Conservation (phyloP, 1,140 invertebrate species). For the Drosophila elegans region DNA sequence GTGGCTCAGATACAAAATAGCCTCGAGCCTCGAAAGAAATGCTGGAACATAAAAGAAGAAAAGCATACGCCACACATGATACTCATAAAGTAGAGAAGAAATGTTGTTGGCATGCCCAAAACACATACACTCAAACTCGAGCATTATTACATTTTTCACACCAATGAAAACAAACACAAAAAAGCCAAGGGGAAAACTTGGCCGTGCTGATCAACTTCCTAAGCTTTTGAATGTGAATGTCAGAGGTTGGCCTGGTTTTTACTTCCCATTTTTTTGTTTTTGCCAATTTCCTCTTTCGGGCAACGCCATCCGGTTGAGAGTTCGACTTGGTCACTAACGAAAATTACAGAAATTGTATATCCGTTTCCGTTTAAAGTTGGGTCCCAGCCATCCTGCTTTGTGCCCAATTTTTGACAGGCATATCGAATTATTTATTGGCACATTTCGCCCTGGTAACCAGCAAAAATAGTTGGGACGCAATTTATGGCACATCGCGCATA, state of each 20-base stretch:
- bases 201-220: slow-evolving; percentile 57
- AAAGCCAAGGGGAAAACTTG: slow-evolving; percentile 30
- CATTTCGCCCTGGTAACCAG: slow-evolving; percentile 17
- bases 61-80: slow-evolving; percentile 53
- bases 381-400: slow-evolving; percentile 16
- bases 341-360: slow-evolving; percentile 81
- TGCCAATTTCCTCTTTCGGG: slow-evolving; percentile 64
- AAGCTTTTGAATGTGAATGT: slow-evolving; percentile 33
- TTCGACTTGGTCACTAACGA: slow-evolving; percentile 66
- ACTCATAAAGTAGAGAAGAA: slow-evolving; percentile 39
- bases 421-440: slow-evolving; percentile 61
- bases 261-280: slow-evolving; percentile 19
- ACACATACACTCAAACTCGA: slow-evolving; percentile 16
- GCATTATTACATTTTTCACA: slow-evolving; percentile 81
- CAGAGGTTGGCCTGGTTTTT: slow-evolving; percentile 19
- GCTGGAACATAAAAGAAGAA: background rate
- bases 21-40: slow-evolving; percentile 16
- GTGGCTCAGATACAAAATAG: slow-evolving; percentile 33
- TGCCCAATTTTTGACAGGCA: slow-evolving; percentile 41
- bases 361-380: slow-evolving; percentile 71
- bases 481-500: slow-evolving; percentile 68
- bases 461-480: slow-evolving; percentile 51
- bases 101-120: slow-evolving; percentile 25
- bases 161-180: slow-evolving; percentile 80
- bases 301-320: slow-evolving; percentile 26